phyloP scores from a whole-genome alignment of 53 echinoderm and acorn worm species.

The Mesocentrotus franciscanus region DNA sequence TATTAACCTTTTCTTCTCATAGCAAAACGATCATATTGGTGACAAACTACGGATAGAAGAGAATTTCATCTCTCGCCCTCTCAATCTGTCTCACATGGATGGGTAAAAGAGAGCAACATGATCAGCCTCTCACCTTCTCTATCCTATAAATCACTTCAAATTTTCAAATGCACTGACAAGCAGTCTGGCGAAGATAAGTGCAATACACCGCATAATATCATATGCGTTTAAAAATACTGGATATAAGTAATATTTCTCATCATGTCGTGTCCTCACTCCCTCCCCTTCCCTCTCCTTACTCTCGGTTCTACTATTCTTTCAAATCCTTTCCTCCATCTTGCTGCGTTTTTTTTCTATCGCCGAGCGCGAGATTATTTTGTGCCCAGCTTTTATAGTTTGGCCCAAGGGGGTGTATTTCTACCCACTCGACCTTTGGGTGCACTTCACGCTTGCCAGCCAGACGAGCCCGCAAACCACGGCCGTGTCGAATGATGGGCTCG shows the following conservation, averaged over 20 bases:
- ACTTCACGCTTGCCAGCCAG: conserved; percentile 59
- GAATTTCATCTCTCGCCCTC: not conserved
- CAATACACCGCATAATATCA: conserved; percentile 12
- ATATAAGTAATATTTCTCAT: not conserved
- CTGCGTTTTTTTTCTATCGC: not conserved
- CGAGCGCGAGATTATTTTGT: conserved; percentile 50
- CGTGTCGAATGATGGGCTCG: conserved; percentile 67
- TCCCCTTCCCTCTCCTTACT: not conserved
- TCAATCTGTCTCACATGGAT: not conserved
- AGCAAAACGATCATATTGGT: not conserved
- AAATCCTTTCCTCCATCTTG: not conserved
- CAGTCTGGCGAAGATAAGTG: conserved; percentile 1
- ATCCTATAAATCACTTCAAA: not conserved
- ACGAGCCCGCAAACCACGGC: conserved; percentile 59
- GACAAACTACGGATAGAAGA: not conserved
- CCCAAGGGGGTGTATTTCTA: conserved; percentile 65
- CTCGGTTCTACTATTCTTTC: not conserved
- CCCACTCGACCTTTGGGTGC: conserved; percentile 60
- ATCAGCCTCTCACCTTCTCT: not conserved
- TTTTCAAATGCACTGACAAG: not conserved
- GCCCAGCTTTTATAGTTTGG: conserved; percentile 53
- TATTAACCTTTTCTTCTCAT: not conserved
- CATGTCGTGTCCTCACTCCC: not conserved
- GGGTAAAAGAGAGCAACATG: not conserved
- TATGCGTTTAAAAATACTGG: not conserved